A percentile compares a stretch with the other conserved stretches of the same genome.
phyloP scores from a whole-genome alignment of 2,888 invertebrate genomes.

The Nymphalis polychloros region DNA sequence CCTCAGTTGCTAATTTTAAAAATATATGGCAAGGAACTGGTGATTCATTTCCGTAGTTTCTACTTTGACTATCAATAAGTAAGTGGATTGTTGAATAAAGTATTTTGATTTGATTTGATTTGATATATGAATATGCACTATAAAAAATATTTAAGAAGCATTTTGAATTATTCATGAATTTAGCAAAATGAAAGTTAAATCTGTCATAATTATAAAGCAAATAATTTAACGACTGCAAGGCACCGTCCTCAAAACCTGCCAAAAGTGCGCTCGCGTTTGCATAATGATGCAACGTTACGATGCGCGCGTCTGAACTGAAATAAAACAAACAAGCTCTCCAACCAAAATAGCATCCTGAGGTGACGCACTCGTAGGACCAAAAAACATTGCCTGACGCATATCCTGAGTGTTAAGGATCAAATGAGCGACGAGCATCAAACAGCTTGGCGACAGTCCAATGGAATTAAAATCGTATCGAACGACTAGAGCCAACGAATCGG shows the following conservation, averaged over 20 bases:
- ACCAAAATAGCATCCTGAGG: slow-evolving; percentile 13
- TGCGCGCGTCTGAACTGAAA: slow-evolving; percentile 1
- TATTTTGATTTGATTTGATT: too few relatives aligned
- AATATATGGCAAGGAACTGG: too few relatives aligned
- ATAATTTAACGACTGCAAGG: not conserved
- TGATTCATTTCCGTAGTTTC: too few relatives aligned
- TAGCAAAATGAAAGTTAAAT: too few relatives aligned
- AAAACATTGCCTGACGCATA: slow-evolving; percentile 10
- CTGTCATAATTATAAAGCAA: too few relatives aligned
- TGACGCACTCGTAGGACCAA: slow-evolving; percentile 13
- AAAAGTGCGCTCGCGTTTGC: slow-evolving; percentile 17
- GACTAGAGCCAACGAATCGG: not conserved
- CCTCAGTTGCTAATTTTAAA: too few relatives aligned
- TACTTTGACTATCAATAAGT: too few relatives aligned
- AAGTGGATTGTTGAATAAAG: too few relatives aligned
- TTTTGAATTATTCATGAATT: too few relatives aligned
- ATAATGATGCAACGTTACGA: slow-evolving; percentile 19
- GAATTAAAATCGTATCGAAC: not conserved
- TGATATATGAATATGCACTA: too few relatives aligned
- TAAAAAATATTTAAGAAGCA: too few relatives aligned
- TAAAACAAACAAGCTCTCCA: slow-evolving; percentile 16
- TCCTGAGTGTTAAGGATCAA: slow-evolving; percentile 19
- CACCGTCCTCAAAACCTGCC: slow-evolving; percentile 9
- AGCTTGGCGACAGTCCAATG: slow-evolving; percentile 9
- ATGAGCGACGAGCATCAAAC: not conserved